Evolutionary conservation across 2,888 invertebrate species (phyloP).

Genomic region (Camponotus fellah): DNA sequence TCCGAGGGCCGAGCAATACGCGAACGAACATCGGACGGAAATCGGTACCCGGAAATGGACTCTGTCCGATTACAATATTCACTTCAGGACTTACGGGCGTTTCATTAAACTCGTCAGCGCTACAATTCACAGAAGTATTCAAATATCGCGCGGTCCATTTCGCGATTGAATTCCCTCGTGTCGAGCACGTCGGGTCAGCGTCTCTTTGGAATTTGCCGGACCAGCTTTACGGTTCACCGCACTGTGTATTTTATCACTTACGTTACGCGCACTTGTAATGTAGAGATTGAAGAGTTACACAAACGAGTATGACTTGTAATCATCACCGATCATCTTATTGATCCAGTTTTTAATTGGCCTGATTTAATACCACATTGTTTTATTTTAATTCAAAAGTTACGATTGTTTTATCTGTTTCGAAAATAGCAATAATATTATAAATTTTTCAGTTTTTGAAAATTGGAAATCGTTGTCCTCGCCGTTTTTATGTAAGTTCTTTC

Average conservation of each 20-base stretch:
- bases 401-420: constrained; percentile 2
- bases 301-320: not conserved
- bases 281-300: not conserved
- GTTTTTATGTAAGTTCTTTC: constrained; percentile 63
- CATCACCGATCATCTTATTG: not conserved
- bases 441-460: not conserved
- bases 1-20: not conserved
- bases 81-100: constrained; percentile 1
- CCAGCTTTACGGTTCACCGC: constrained; percentile 23
- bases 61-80: constrained; percentile 27
- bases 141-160: constrained; percentile 54
- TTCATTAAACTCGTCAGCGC: constrained; percentile 19
- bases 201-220: constrained; percentile 29
- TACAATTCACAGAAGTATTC: constrained; percentile 38
- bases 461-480: constrained; percentile 55
- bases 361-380: not conserved
- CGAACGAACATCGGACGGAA: constrained; percentile 42
- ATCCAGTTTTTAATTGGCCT: not conserved
- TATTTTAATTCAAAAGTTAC: not conserved
- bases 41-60: constrained; percentile 18
- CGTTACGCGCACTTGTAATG: not conserved
- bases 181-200: not conserved
- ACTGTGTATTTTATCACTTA: constrained; percentile 37
- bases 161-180: constrained; percentile 44
- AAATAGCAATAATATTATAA: not conserved